Conservation (phyloP, 2,797 vertebrate genomes). For the Crenuchus spilurus region DNA sequence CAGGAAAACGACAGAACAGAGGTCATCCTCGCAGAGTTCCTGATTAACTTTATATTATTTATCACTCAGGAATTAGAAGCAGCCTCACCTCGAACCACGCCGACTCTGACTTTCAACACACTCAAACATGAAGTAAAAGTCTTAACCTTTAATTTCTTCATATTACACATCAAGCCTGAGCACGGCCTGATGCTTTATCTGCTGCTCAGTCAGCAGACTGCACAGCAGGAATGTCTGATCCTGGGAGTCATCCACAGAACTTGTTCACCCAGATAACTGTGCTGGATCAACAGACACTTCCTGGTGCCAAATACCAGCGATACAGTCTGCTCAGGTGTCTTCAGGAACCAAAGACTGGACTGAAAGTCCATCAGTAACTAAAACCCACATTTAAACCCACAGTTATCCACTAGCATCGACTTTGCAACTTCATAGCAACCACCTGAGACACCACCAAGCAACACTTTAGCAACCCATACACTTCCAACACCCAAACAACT, state of each 20-base stretch:
- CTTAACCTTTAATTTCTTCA: not conserved
- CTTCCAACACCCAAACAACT: too few relatives aligned
- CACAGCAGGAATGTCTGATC: not conserved
- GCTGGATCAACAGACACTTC: not conserved
- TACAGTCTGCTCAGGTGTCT: constrained; percentile 8
- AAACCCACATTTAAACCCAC: constrained; percentile 13
- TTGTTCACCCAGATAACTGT: constrained; percentile 22
- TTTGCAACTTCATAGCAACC: too few relatives aligned
- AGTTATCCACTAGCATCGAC: too few relatives aligned
- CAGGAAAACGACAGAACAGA: not conserved
- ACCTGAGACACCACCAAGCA: too few relatives aligned
- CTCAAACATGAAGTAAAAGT: too few relatives aligned
- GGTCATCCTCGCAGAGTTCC: not conserved
- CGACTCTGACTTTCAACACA: not conserved
- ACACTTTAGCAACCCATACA: too few relatives aligned
- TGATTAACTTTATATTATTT: not conserved
- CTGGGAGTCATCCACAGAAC: not conserved
- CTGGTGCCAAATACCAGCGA: not conserved
- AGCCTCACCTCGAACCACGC: not conserved
- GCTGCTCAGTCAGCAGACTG: not conserved
- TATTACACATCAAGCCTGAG: not conserved
- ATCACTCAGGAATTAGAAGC: not conserved
- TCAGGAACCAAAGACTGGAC: not conserved
- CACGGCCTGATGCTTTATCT: not conserved
- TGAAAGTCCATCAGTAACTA: constrained; percentile 18